Evolutionary conservation across 2,113 vertebrate species (phyloP), one percentile per base, ranked within the genome.

Genomic region (Cyprinodon tularosa): DNA sequence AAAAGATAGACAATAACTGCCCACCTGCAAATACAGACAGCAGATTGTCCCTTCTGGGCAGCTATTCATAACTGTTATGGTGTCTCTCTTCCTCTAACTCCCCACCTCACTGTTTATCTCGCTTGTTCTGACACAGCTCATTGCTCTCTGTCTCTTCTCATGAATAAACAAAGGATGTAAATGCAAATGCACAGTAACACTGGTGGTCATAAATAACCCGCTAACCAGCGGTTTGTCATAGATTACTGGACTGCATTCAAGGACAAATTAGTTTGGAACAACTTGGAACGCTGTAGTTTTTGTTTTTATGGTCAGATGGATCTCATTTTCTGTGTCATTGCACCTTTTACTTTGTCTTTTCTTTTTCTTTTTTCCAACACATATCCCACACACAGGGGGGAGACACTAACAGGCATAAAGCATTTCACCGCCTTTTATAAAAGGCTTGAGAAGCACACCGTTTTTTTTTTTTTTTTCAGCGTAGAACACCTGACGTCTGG

Each of bases 381-480:
- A 22, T 66, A 76, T 76, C 64, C 22, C 64, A 44, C 17, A 29
- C 77, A 76, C 66, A 76, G 75, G 47, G 71, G 17, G 72, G 15
- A 62, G 66, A 73, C 36, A 57, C 71, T 61, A 44, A 53, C 72
- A 80, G 69, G 69, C 65, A 71, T 78, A 78, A 86, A 87, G 65
- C 71, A 74, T 82, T 88, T 83, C 76, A 40, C 74, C 53, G 71
- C 59, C 76, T 72, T 85, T 80, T 76, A 80, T 87, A 75, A 90
- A 83, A 66, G 69, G 65, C 42, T 78, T 65, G 74, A 68, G 71
- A 78, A 75, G 83, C 83, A 73, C 68, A 82, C 59, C 63, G 62
- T 75, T 78, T 68, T 78, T 57, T 57, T 82, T 87, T 65, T 68
- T 78, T 57, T 57, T 83, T 87, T 65, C 82, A 70, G 80, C 76